A percentile compares a stretch with the other conserved stretches of the same genome.
Conservation (phyloP, 2,888 invertebrate species). For the Creontiades dilutus region DNA sequence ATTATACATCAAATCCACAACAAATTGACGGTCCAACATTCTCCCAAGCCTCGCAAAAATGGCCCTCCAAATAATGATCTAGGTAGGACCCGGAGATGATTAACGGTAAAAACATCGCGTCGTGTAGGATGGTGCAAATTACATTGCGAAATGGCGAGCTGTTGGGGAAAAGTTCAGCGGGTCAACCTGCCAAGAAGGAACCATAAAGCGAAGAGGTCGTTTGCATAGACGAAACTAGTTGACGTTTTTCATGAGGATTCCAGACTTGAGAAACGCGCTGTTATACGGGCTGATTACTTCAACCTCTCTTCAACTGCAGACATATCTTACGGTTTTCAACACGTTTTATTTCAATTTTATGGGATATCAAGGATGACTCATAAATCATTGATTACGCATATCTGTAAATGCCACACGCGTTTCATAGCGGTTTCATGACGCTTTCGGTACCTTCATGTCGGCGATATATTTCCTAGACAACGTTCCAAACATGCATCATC, state of each 20-base stretch:
- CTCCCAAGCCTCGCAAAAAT: no score
- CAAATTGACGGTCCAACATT: no score
- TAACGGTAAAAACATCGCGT: not conserved
- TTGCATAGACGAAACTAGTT: slow-evolving; percentile 22
- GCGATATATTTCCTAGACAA: no score
- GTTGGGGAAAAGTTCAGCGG: slow-evolving; percentile 21
- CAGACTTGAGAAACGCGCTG: not conserved
- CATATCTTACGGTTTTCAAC: no score
- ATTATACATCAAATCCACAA: no score
- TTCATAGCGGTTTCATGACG: no score
- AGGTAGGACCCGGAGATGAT: not conserved
- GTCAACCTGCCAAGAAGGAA: slow-evolving; percentile 24
- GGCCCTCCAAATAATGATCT: no score
- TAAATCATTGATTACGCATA: not conserved
- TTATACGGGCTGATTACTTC: slow-evolving; percentile 7
- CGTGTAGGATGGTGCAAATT: not conserved
- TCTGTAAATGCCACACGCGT: no score
- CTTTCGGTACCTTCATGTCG: no score
- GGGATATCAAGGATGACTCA: not conserved
- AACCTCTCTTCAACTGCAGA: not conserved
- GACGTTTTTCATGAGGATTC: not conserved
- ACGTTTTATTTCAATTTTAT: not conserved
- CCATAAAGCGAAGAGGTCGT: not conserved
- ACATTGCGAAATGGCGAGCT: not conserved
- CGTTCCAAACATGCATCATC: no score